Conservation (phyloP, 2,113 vertebrate genomes). For the Calidris pygmaea region DNA sequence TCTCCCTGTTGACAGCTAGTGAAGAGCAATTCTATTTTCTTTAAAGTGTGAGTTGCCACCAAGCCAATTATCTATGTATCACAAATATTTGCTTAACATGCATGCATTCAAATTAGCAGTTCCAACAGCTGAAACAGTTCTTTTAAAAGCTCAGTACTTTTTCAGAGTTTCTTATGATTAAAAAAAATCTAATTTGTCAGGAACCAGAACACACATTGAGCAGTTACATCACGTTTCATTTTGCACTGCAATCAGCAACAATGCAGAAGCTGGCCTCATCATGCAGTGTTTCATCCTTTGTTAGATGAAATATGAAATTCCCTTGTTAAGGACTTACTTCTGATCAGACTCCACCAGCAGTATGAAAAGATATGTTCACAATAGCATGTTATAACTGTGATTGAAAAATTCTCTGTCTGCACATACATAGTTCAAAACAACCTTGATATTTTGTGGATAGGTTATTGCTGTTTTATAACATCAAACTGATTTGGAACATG, state of each 20-base stretch:
- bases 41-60: neutral
- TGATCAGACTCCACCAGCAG: neutral
- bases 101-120: neutral
- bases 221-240: neutral
- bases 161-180: neutral
- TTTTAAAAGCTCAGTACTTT: neutral
- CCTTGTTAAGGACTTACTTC: neutral
- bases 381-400: neutral
- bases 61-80: neutral
- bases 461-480: neutral
- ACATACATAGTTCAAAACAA: neutral
- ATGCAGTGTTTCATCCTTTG: fast-evolving
- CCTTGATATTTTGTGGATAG: neutral
- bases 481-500: neutral
- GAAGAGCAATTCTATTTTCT: neutral
- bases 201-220: neutral
- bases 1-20: neutral
- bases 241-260: neutral
- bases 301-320: neutral
- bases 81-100: neutral
- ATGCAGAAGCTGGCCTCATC: neutral
- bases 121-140: neutral
- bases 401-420: neutral
- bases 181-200: neutral
- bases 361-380: neutral